These are phyloP conservation scores for Neodiprion lecontei DNA, from an alignment of 1,140 invertebrate species.

Conservation along the genomic window DNA sequence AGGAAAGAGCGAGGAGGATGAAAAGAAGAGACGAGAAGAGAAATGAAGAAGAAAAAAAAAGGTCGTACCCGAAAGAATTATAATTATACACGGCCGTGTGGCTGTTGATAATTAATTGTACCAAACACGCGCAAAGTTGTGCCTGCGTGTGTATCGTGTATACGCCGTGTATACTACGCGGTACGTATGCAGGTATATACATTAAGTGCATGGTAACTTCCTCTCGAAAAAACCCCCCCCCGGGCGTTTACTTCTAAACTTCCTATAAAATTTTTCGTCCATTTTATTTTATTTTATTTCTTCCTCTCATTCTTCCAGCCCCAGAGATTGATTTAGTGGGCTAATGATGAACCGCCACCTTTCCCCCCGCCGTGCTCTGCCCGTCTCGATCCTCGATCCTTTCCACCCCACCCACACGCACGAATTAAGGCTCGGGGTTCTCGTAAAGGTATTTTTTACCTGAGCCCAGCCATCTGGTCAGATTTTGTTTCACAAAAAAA, in stretches of 20 bases:
- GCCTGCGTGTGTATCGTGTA: neutral
- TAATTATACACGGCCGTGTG: neutral
- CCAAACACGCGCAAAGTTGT: neutral
- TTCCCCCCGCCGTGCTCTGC: slow-evolving; percentile 31
- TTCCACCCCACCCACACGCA: slow-evolving; percentile 19
- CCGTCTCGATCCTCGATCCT: neutral
- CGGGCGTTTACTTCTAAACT: neutral
- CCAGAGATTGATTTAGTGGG: slow-evolving; percentile 50
- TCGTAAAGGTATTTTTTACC: slow-evolving; percentile 47
- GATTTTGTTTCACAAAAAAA: slow-evolving; percentile 57
- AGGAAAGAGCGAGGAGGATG: no score
- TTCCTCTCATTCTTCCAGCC: neutral
- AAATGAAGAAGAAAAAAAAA: neutral
- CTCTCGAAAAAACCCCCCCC: neutral
- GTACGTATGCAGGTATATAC: neutral
- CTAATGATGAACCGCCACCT: slow-evolving; percentile 46
- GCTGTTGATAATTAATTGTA: neutral
- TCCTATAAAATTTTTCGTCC: neutral
- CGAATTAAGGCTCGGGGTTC: slow-evolving; percentile 33
- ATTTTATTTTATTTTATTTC: neutral
- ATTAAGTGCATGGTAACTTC: neutral
- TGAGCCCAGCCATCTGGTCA: slow-evolving; percentile 54
- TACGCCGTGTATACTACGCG: neutral
- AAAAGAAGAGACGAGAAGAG: no score
- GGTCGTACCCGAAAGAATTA: neutral